Evolutionary conservation across 30 jellyfish, hydroid and myxozoan species (phyloP), one percentile per base, ranked within the genome.

Genomic region (Haliclystus octoradiatus): DNA sequence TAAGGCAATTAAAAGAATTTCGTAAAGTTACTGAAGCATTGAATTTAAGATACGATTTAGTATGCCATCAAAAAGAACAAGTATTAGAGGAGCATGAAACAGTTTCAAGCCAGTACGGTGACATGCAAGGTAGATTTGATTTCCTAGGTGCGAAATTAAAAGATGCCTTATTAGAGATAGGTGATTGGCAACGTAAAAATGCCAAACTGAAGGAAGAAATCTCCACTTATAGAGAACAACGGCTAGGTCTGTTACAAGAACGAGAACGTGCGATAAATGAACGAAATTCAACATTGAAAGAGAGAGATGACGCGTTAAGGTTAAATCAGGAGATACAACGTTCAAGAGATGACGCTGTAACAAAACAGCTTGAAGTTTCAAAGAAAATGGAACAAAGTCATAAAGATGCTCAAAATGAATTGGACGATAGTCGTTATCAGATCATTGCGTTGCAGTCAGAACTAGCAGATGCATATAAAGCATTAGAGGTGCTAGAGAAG

Each of bases 11-110:
- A 15, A 70, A 88, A 49, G 94, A 88, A 26, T 88, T 80, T 49
- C 82, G 82, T 2, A 88, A 81, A 23, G 94, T 88, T 9, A 81
- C 92, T 34, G 88, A 78, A 50, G 97, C 94, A 15, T 67, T 88
- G 49, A 88, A 76, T 61, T 84, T 77, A 3, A 76, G 79, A 33
- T 72, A 52, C 74, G 87, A 88, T 70, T 30, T 83, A 32, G 78
- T 88, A 33, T 78, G 74, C 25, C 77, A 75, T 62, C 78, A 88
- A 76, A 88, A 81, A 50, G 82, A 66, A 5, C 52, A 49, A 51
- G 94, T 84, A 49, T 23, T 65, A 1, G 93, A 62, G 49, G 65
- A 31, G 22, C 71, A 61, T 28, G 84, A 73, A 34, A 78, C 73
- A 50, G 63, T 68, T 26, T 74, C 93, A 0, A 83, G 75, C 28